Percentiles rank a stretch among this genome's conserved stretches.
These are phyloP conservation scores for Eulemur albifrons DNA, from an alignment of 2,797 vertebrate genomes.

Conservation along the genomic window DNA sequence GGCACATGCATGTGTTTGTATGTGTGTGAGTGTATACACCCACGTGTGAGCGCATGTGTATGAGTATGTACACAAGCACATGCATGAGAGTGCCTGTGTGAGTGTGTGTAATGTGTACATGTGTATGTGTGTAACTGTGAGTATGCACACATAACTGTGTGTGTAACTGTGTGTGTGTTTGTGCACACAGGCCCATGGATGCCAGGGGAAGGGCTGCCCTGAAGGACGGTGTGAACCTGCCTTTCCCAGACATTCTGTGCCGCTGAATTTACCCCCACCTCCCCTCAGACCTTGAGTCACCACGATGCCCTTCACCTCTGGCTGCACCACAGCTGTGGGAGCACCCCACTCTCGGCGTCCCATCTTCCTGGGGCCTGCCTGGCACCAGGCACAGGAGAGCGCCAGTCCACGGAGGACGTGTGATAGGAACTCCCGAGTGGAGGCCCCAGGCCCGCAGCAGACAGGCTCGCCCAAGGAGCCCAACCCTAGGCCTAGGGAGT, in stretches of 20 bases:
- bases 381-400: background rate
- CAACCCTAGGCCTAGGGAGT: background rate
- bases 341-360: accelerated
- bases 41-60: no score
- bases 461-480: background rate
- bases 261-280: background rate
- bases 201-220: background rate
- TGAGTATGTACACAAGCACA: background rate
- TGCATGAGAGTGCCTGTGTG: background rate
- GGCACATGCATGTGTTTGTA: no score
- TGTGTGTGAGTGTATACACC: background rate
- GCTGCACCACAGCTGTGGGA: accelerated
- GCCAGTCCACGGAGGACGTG: accelerated
- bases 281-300: background rate
- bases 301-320: background rate
- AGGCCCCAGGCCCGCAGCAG: background rate
- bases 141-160: background rate
- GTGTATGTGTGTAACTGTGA: background rate
- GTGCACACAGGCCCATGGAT: background rate
- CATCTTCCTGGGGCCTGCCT: background rate
- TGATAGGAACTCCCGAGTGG: background rate
- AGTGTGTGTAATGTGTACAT: background rate
- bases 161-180: background rate
- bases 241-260: background rate
- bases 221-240: background rate